These are phyloP conservation scores for Leptoclinus maculatus DNA, from an alignment of 2,797 vertebrate species.

Conservation along the genomic window DNA sequence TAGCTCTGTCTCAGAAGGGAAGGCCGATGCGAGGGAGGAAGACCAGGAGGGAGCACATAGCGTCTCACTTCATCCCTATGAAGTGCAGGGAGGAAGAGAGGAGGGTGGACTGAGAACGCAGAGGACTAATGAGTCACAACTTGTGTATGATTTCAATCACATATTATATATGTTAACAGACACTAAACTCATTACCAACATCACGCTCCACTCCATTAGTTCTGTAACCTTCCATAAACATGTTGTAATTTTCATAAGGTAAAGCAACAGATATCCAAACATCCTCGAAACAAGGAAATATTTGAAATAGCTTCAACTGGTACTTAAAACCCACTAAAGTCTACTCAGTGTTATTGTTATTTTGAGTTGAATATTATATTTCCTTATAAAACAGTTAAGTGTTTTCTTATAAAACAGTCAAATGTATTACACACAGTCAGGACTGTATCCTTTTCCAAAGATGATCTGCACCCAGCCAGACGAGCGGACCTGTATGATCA, in stretches of 20 bases:
- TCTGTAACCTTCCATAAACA: constrained; percentile 38
- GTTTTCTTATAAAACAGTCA: constrained; percentile 58
- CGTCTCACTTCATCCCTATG: constrained; percentile 97
- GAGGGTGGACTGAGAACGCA: constrained; percentile 71
- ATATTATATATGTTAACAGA: constrained; percentile 52
- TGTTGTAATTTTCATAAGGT: constrained; percentile 25
- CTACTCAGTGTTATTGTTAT: constrained; percentile 54
- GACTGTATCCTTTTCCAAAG: constrained; percentile 49
- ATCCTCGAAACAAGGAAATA: constrained; percentile 30
- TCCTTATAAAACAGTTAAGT: constrained; percentile 48
- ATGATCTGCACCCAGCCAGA: constrained; percentile 38
- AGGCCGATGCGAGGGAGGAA: constrained; percentile 91
- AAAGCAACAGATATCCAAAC: constrained; percentile 24
- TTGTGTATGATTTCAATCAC: constrained; percentile 44
- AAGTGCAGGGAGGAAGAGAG: constrained; percentile 91
- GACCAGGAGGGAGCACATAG: constrained; percentile 92
- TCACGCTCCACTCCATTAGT: constrained; percentile 48
- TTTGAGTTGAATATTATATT: constrained; percentile 58
- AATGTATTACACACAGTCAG: constrained; percentile 39
- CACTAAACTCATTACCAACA: constrained; percentile 56
- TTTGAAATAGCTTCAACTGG: constrained; percentile 30
- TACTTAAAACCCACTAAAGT: constrained; percentile 28
- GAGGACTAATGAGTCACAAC: constrained; percentile 16
- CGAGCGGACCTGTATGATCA: constrained; percentile 38
- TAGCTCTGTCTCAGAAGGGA: constrained; percentile 95